phyloP scores from a whole-genome alignment of 2,113 vertebrate species.

The Chlorocebus sabaeus region DNA sequence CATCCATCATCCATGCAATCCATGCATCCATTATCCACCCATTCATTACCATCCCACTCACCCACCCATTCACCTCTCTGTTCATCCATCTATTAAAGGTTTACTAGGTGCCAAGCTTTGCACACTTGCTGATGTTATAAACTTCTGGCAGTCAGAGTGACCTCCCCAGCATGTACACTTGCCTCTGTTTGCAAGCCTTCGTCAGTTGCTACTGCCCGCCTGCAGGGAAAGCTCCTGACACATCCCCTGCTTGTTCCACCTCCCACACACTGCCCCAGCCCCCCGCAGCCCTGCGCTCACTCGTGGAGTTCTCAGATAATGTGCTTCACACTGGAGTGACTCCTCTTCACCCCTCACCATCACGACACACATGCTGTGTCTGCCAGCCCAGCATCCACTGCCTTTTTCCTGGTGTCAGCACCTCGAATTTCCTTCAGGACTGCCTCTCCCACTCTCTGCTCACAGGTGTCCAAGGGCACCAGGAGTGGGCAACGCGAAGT shows the following conservation, averaged over 20 bases:
- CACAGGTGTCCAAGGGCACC: too few species aligned
- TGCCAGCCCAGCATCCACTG: rapidly evolving
- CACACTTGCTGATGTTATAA: neutral
- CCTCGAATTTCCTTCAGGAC: neutral
- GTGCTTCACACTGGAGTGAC: neutral
- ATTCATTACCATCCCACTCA: neutral
- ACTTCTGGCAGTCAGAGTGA: neutral
- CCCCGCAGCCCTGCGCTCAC: too few species aligned
- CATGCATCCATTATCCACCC: too few species aligned
- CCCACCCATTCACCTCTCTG: neutral
- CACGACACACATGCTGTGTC: rapidly evolving
- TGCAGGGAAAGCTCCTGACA: too few species aligned
- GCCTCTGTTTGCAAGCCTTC: neutral
- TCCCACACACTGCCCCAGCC: neutral
- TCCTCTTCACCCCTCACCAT: neutral
- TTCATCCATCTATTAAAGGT: neutral
- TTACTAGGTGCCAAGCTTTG: neutral
- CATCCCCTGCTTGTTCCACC: neutral
- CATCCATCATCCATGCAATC: neutral
- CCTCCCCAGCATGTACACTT: neutral
- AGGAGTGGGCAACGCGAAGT: neutral
- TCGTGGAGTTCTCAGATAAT: too few species aligned
- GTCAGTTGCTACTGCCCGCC: too few species aligned
- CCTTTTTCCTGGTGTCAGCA: neutral
- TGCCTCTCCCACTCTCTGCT: neutral